Evolutionary conservation across 2,888 invertebrate species (phyloP), one percentile per base, ranked within the genome.

Genomic region (Desoria tigrina): DNA sequence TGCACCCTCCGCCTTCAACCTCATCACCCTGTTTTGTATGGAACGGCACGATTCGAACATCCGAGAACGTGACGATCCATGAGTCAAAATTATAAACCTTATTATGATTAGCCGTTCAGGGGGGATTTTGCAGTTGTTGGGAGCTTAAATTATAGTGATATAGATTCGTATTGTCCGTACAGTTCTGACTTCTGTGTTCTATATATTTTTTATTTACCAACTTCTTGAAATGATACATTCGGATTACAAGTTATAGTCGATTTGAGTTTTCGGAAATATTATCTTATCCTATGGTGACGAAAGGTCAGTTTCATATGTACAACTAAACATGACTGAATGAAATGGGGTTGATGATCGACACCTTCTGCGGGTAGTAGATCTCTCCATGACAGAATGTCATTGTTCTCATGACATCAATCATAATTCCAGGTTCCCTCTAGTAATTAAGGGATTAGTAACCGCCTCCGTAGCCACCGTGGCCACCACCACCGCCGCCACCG

Each of bases 401-500:
- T 32, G 6, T 7, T 32, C n/a, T n/a, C n/a, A n/a, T 32, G 32
- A 32, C 32, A 32, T 7, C 32, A 32, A 32, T 32, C 32, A 7
- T 32, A 11, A 32, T 32, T 32, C 32, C 32, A 32, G 32, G 32
- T 7, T 32, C 11, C 32, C 56, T 45, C 26, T 50, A 59, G 59
- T 50, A 53, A 24, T 32, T 32, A 32, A 7, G 45, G 49, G 18
- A 49, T 61, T 63, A 67, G 60, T 63, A 61, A 39, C 63, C 62
- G 37, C 59, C 60, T 39, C 70, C 69, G 55, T 62, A 62, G 18
- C 69, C 68, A 42, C 32, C 32, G 4, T 11, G 6, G 32, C 32
- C 32, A 32, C 11, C 6, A 11, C 32, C 32, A 7, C 32, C 32
- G 4, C 32, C 32, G 11, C 68, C 68, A 37, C 68, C 68, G 14